Evolutionary conservation across 1,140 invertebrate species (phyloP), one percentile per base, ranked within the genome.

Genomic region (Pygmarrhopalites habei): DNA sequence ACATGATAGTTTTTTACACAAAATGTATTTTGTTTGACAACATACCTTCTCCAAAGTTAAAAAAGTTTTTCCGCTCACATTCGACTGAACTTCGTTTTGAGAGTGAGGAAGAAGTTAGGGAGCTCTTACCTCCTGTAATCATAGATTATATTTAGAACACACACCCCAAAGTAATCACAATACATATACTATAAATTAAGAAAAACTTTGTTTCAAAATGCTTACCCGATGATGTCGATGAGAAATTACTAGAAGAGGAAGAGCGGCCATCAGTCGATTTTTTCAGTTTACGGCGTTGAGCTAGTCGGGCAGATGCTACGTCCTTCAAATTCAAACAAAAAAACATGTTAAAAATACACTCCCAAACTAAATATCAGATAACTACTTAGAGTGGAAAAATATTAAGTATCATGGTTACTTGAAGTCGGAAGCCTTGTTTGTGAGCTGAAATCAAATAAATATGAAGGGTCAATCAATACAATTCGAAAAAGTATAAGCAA

Each of bases 391-490:
- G n/a, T n/a, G n/a, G n/a, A n/a, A n/a, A n/a, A n/a, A n/a, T n/a
- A n/a, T n/a, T n/a, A n/a, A n/a, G n/a, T n/a, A n/a, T n/a, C n/a
- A n/a, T n/a, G n/a, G n/a, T 21, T 65, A 78, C 82, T 72, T 85
- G 81, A n/a, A 88, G 73, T 29, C 85, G 76, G 73, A 90, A 89
- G 4, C 87, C 86, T 70, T 86, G 83, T 23, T 80, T 73, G 46
- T 85, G 81, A 10, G 86, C n/a, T n/a, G n/a, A n/a, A n/a, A n/a
- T n/a, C n/a, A n/a, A n/a, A n/a, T n/a, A n/a, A n/a, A n/a, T n/a
- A n/a, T n/a, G n/a, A n/a, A n/a, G n/a, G n/a, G n/a, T n/a, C n/a
- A n/a, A n/a, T n/a, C n/a, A n/a, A n/a, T n/a, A n/a, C n/a, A n/a
- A n/a, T n/a, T n/a, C n/a, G n/a, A n/a, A n/a, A n/a, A n/a, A n/a